Evolutionary conservation across 2,797 vertebrate genomes (phyloP).

Genomic region (Garrulus glandarius): DNA sequence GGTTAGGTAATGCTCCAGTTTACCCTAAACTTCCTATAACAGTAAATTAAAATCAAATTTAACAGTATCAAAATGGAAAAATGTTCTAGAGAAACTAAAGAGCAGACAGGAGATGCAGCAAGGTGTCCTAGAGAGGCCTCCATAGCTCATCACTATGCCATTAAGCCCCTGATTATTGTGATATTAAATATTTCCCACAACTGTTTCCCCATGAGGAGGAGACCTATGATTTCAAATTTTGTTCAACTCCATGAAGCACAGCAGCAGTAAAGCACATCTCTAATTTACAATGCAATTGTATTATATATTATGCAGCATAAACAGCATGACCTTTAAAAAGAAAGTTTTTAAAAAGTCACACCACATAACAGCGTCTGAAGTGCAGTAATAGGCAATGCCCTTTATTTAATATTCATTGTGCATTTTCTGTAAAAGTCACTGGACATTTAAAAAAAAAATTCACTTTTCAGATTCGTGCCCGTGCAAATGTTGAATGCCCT

Average conservation of each 20-base stretch:
- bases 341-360: constrained; percentile 22
- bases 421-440: constrained; percentile 1
- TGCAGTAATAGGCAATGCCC: neutral
- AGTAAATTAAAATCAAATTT: neutral
- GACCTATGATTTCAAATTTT: neutral
- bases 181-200: neutral
- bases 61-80: neutral
- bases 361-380: neutral
- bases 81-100: neutral
- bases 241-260: constrained; percentile 25
- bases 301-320: constrained; percentile 39
- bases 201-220: neutral
- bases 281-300: constrained; percentile 29
- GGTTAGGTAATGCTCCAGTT: neutral
- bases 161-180: neutral
- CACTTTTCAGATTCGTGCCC: neutral
- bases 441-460: neutral
- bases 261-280: constrained; percentile 11
- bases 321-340: constrained; percentile 53
- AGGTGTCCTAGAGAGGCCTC: neutral
- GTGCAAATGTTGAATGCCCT: neutral
- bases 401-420: constrained; percentile 33
- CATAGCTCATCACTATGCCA: neutral
- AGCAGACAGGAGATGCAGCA: neutral
- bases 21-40: neutral